Conservation (phyloP, 2,797 vertebrate species). For the Menidia menidia region DNA sequence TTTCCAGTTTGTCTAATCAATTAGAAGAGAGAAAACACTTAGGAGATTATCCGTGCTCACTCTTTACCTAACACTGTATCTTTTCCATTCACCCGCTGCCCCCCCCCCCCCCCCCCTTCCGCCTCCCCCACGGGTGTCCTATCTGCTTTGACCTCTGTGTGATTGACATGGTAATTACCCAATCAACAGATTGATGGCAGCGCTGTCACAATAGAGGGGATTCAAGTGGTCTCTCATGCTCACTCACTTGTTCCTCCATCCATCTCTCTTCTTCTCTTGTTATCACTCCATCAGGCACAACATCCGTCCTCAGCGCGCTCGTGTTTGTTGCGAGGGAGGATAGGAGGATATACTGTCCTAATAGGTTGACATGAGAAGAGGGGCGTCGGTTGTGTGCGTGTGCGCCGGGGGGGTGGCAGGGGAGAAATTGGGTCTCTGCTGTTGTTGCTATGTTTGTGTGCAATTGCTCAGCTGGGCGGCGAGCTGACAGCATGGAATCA, state of each 20-base stretch:
- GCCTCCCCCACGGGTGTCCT: conserved; percentile 65
- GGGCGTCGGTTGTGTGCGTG: background rate
- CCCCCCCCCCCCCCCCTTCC: conserved; percentile 42
- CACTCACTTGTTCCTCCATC: conserved; percentile 36
- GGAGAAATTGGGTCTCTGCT: conserved; percentile 44
- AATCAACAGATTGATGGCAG: conserved; percentile 85
- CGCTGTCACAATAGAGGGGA: conserved; percentile 84
- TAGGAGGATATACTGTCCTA: conserved; percentile 23
- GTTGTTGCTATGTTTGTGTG: conserved; percentile 79
- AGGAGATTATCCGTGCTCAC: conserved; percentile 77
- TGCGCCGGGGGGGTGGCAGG: too few species aligned
- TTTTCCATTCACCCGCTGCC: conserved; percentile 30
- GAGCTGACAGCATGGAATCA: conserved; percentile 56
- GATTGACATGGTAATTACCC: conserved; percentile 88
- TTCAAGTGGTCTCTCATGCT: conserved; percentile 76
- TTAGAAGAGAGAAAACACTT: conserved; percentile 71
- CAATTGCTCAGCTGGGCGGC: conserved; percentile 67
- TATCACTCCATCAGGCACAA: conserved; percentile 71
- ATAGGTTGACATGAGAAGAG: conserved; percentile 52
- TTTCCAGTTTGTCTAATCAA: conserved; percentile 68
- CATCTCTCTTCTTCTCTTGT: conserved; percentile 45
- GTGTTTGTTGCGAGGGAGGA: conserved; percentile 58
- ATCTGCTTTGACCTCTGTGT: conserved; percentile 85
- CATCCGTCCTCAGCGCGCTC: conserved; percentile 57
- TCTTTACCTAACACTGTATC: conserved; percentile 30